Conservation (phyloP, 2,113 vertebrate species). For the Pantherophis guttatus region DNA sequence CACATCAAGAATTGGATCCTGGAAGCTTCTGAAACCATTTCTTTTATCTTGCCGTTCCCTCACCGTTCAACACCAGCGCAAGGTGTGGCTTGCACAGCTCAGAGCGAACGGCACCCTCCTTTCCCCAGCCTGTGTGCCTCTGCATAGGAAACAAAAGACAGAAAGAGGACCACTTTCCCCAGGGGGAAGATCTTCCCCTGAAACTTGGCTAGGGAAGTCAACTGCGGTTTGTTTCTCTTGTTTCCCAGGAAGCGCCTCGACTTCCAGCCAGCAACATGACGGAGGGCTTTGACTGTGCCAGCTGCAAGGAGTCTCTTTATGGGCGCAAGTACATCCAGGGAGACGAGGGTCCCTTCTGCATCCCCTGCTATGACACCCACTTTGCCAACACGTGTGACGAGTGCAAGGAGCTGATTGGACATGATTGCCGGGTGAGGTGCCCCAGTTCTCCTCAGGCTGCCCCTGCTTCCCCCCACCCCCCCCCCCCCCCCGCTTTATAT, state of each 20-base stretch:
- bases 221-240: neutral
- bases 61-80: neutral
- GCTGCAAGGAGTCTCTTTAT: conserved; percentile 95
- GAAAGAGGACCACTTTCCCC: neutral
- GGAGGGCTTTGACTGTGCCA: conserved; percentile 91
- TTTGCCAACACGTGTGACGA: conserved; percentile 97
- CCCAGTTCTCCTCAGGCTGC: neutral
- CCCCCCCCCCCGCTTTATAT: neutral
- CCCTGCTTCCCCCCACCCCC: neutral
- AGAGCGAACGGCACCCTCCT: neutral
- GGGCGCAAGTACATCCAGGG: conserved; percentile 98
- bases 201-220: neutral
- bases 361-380: conserved; percentile 93
- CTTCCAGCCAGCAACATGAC: conserved; percentile 77
- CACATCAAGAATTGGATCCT: neutral
- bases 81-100: neutral
- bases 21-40: conserved; percentile 26
- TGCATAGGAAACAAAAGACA: neutral
- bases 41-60: neutral
- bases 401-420: conserved; percentile 96
- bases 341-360: conserved; percentile 90
- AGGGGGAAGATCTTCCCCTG: neutral
- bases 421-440: conserved; percentile 88
- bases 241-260: conserved; percentile 40
- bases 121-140: neutral